Percentiles rank a stretch among this genome's conserved stretches.
phyloP scores from a whole-genome alignment of 2,888 invertebrate genomes.

The Lasioglossum marginatum region DNA sequence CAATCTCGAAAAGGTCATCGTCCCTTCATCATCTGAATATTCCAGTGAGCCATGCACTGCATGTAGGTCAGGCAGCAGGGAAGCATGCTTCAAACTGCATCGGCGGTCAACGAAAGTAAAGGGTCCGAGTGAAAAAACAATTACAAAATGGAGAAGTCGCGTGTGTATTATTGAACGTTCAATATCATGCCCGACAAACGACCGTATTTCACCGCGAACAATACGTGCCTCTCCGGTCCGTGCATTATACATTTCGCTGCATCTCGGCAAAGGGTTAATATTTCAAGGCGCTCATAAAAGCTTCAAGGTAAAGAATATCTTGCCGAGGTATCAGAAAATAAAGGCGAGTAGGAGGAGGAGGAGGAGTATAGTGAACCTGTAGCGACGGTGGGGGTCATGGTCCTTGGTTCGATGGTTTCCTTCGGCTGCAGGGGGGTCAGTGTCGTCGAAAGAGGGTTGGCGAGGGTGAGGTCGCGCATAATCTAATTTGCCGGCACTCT shows the following conservation, averaged over 20 bases:
- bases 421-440: constrained; percentile 55
- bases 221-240: constrained; percentile 36
- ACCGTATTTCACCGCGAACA: constrained; percentile 49
- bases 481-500: constrained; percentile 78
- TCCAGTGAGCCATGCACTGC: background rate
- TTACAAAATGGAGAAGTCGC: constrained; percentile 26
- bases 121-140: background rate
- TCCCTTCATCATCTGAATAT: background rate
- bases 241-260: constrained; percentile 44
- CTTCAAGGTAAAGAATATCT: constrained; percentile 40
- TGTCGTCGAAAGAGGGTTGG: constrained; percentile 62
- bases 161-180: constrained; percentile 50
- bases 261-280: constrained; percentile 49
- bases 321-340: constrained; percentile 49
- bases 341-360: background rate
- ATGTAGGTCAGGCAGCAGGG: background rate
- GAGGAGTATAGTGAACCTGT: constrained; percentile 8
- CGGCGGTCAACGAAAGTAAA: background rate
- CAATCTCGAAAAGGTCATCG: background rate
- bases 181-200: constrained; percentile 31
- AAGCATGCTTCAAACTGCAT: background rate
- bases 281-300: constrained; percentile 51
- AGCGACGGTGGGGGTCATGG: background rate
- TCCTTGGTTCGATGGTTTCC: constrained; percentile 54
- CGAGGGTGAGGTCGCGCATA: constrained; percentile 71